phyloP scores from a whole-genome alignment of 2,113 vertebrate species.

The Tachysurus vachellii region DNA sequence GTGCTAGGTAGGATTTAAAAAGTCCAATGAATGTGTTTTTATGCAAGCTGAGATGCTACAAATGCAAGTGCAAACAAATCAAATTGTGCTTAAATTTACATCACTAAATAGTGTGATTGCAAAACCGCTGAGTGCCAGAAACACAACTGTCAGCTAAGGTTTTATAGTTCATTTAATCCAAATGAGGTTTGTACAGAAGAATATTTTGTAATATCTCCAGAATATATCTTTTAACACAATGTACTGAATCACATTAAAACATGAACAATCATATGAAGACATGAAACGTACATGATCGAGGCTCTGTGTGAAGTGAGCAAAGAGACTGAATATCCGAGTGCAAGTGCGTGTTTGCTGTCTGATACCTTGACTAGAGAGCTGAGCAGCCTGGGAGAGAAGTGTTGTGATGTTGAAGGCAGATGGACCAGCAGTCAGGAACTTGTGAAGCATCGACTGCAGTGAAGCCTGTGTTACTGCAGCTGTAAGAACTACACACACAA shows the following conservation, averaged over 20 bases:
- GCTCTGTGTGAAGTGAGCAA: background rate
- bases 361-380: slow-evolving; percentile 93
- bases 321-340: background rate
- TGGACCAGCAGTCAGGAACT: slow-evolving; percentile 97
- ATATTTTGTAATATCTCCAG: background rate
- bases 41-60: background rate
- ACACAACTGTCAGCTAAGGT: background rate
- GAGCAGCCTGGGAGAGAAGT: slow-evolving; percentile 96
- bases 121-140: background rate
- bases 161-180: background rate
- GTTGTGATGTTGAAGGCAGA: slow-evolving; percentile 98
- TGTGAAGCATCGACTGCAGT: slow-evolving; percentile 98
- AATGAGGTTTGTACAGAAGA: background rate
- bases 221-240: background rate
- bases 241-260: background rate
- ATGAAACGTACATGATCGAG: background rate
- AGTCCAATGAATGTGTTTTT: background rate
- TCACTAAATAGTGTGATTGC: background rate
- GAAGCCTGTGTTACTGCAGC: slow-evolving; percentile 99
- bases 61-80: background rate
- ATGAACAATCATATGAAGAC: too few relatives aligned
- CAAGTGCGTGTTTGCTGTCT: background rate
- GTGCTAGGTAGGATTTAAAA: background rate
- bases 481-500: slow-evolving; percentile 83
- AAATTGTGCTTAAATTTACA: background rate